Base-by-base conservation (phyloP, 2,113 vertebrate species). In the Ictidomys tridecemlineatus region DNA sequence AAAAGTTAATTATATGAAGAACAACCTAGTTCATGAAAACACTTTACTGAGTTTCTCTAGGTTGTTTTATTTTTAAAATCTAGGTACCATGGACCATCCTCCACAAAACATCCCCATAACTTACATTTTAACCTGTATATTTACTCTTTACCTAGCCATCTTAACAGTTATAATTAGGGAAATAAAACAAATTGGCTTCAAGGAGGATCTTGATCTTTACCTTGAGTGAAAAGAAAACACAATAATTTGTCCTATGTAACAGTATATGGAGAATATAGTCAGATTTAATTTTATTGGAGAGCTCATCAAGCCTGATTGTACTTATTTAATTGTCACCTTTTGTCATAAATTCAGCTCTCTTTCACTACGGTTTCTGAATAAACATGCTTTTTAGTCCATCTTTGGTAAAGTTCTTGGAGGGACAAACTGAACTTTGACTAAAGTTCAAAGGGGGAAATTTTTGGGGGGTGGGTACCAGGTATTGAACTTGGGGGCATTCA, bases 351-450 rank as follows among this genome's bases (percentile, higher is more conserved):
- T 82, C 48, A 65, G 14, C 39, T 73, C 92, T 72, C 69, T 93
- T 96, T 93, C 79, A 63, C 67, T 85, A 82, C 22, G 74, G 56
- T 67, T 95, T 93, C 58, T 77, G 91, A 96, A 74, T 95, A 96
- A 96, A 91, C 73, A 96, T 65, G 67, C 70, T 70, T 93, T 84
- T 87, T 79, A 42, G 63, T 93, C 63, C 63, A 8, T 93, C 74
- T 96, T 94, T 96, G 73, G 77, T 89, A 89, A 93, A 94, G 80
- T 92, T 91, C 58, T 93, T 92, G 74, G 91, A 87, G 28, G 67
- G 58, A 88, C 45, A 92, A 4, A 53, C 78, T 93, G 45, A 45
- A 45, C 45, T 45, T 45, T 45, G 45, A 45, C 45, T 45, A 45
- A 45, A 45, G 45, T 93, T 92, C 61, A 76, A 87, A 74, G 76